These are phyloP conservation scores for Meta bourneti DNA, from an alignment of 2,888 invertebrate species.

Conservation along the genomic window DNA sequence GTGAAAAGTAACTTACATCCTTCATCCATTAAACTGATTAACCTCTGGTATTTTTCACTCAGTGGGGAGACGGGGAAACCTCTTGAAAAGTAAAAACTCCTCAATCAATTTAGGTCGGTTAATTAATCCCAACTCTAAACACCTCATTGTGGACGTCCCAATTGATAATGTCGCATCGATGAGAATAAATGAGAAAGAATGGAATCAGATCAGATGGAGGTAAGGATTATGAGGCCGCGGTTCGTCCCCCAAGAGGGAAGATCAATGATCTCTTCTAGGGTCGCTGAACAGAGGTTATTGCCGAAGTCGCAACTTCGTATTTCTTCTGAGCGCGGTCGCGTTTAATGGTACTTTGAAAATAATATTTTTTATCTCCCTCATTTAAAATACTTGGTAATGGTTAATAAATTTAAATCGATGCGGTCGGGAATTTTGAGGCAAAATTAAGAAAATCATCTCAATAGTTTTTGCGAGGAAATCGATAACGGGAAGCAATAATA, in stretches of 20 bases:
- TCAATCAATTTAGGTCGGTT: no score
- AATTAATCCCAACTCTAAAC: no score
- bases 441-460: no score
- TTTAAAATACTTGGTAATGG: neutral
- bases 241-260: constrained; percentile 37
- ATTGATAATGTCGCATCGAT: constrained; percentile 51
- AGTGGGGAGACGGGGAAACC: no score
- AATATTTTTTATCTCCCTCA: constrained; percentile 36
- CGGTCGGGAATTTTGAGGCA: no score
- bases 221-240: constrained; percentile 56
- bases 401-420: neutral
- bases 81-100: no score
- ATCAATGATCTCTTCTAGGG: constrained; percentile 46
- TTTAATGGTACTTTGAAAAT: neutral
- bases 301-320: constrained; percentile 27
- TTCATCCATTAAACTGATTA: no score
- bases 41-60: no score
- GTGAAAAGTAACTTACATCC: no score
- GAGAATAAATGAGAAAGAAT: constrained; percentile 57
- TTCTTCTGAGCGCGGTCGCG: neutral
- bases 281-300: constrained; percentile 48
- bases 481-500: no score
- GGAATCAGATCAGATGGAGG: constrained; percentile 45
- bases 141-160: neutral
- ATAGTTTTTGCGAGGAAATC: no score